Base-by-base conservation (phyloP, 2,888 invertebrate genomes). In the Amblyjoppa proteus region DNA sequence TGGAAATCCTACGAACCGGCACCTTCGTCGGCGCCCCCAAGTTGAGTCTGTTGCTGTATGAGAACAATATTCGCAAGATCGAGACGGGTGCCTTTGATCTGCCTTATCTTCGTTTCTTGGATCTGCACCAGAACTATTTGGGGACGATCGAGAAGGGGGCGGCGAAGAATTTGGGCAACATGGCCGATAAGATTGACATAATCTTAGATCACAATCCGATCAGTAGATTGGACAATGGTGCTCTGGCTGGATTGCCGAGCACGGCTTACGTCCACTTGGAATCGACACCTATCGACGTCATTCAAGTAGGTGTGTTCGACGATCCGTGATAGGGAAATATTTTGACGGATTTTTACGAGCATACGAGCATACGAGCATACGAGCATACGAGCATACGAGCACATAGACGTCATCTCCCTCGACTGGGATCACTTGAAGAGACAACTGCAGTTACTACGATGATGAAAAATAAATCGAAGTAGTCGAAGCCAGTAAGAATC, bases 41-140 rank as follows among this genome's bases (percentile, higher is more conserved):
- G 25, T 13, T 11, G 25, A 58, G 25, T 58, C 58, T 58, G 3
- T 20, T 3, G 25, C 25, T 58, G 25, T 3, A 11, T 2, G 25
- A 58, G 1, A 58, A 58, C 58, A 3, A 13, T 9, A 25, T 58
- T 25, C 58, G 28, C 4, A 58, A 58, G 4, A 28, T 58, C 58
- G 58, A 58, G 58, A 58, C 13, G 58, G 58, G 11, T 11, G 25
- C 58, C 58, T 58, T 58, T 25, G 25, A 58, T 58, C 58, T 58
- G 28, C 58, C 58, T 28, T 25, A 11, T 58, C 58, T 58, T 11
- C 28, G 58, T 9, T 25, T 25, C 4, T 25, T 58, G 25, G 11
- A 58, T 20, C 25, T 58, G 58, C 20, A 25, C 1, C 3, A 11
- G 28, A 70, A 70, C 28, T 0, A 31, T 5, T 28, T 70, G 20